These are phyloP conservation scores for Piezodorus guildinii DNA, from an alignment of 1,140 invertebrate genomes.

Conservation along the genomic window DNA sequence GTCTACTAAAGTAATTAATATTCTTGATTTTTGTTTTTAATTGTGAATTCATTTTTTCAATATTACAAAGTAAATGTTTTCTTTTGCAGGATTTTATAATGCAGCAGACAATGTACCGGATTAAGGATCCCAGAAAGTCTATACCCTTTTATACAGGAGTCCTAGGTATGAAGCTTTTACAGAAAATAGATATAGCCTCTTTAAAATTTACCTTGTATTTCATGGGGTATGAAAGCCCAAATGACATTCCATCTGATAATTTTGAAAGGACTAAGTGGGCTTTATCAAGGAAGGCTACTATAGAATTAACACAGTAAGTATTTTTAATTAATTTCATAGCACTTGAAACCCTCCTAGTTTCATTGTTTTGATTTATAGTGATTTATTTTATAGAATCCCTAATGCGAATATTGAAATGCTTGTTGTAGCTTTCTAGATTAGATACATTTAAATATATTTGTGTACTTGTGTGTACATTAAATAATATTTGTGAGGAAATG, in stretches of 20 bases:
- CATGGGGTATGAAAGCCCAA: slow-evolving; percentile 74
- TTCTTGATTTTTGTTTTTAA: not conserved
- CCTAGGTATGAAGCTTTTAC: slow-evolving; percentile 78
- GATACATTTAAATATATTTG: no score
- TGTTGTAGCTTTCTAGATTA: no score
- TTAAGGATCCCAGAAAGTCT: slow-evolving; percentile 79
- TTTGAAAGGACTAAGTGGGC: slow-evolving; percentile 61
- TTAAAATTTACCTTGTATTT: slow-evolving; percentile 90
- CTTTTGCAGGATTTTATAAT: slow-evolving; percentile 66
- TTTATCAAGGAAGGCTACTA: slow-evolving; percentile 68
- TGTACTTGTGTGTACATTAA: no score
- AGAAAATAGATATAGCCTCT: slow-evolving; percentile 77
- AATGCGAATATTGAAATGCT: no score
- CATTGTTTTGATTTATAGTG: no score
- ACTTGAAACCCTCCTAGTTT: not conserved
- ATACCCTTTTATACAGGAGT: slow-evolving; percentile 84
- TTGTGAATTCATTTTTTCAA: not conserved
- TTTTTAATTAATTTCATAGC: not conserved
- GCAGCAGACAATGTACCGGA: slow-evolving; percentile 92
- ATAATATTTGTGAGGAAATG: not conserved
- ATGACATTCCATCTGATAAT: slow-evolving; percentile 58
- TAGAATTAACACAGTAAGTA: slow-evolving; percentile 85
- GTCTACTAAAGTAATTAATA: slow-evolving; percentile 45
- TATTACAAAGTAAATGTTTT: not conserved
- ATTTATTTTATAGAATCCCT: no score